Percentiles rank a stretch among this genome's conserved stretches.
Conservation (phyloP, 1,140 invertebrate genomes). For the Zaprionus davidi region DNA sequence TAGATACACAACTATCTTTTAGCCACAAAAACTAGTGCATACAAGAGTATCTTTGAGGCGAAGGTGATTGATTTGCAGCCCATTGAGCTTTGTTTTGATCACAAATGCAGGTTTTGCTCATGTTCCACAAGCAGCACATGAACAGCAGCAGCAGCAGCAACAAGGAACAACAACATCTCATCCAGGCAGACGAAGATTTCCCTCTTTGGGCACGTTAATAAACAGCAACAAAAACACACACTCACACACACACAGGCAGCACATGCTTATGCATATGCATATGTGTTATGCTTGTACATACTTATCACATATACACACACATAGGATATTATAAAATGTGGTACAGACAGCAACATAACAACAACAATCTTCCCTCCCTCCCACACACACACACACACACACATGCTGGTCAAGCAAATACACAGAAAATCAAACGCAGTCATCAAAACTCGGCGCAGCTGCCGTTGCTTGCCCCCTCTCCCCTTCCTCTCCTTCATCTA, state of each 20-base stretch:
- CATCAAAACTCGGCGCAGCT: constrained; percentile 26
- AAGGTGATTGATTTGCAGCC: neutral
- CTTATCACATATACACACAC: constrained; percentile 23
- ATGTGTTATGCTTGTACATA: neutral
- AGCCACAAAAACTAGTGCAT: no score
- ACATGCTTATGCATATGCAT: constrained; percentile 62
- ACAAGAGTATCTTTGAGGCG: neutral
- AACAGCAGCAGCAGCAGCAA: neutral
- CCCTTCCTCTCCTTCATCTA: neutral
- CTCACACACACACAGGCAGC: constrained; percentile 7
- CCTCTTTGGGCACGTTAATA: constrained; percentile 47
- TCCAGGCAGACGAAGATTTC: neutral
- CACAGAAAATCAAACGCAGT: constrained; percentile 58
- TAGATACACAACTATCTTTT: no score
- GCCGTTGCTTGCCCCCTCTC: neutral
- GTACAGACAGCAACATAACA: constrained; percentile 25
- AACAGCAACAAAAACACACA: constrained; percentile 38
- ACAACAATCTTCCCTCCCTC: neutral
- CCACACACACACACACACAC: constrained; percentile 19
- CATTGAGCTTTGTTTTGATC: neutral
- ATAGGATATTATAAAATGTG: constrained; percentile 47
- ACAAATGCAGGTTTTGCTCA: no score
- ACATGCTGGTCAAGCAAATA: constrained; percentile 52
- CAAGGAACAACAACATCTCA: neutral
- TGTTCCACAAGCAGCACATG: neutral